Evolutionary conservation across 1,140 invertebrate genomes (phyloP).

Genomic region (Hydropsyche tenuis): DNA sequence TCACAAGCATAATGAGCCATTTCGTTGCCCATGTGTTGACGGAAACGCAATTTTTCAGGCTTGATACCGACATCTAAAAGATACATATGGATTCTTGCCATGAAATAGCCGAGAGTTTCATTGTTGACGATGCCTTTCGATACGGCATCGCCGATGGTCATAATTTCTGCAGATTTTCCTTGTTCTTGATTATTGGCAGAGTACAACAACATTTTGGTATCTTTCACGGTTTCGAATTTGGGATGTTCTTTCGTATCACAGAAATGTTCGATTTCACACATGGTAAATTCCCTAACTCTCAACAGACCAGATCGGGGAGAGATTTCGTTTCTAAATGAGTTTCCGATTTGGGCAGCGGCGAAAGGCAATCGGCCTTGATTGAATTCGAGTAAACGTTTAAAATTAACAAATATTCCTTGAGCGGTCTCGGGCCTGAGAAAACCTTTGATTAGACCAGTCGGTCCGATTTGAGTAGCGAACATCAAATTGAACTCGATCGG

Average conservation of each 20-base stretch:
- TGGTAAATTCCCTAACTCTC: slow-evolving; percentile 96
- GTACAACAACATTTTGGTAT: slow-evolving; percentile 82
- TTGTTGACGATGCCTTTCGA: slow-evolving; percentile 89
- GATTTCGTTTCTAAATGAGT: slow-evolving; percentile 99
- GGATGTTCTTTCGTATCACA: slow-evolving; percentile 95
- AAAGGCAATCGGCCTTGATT: slow-evolving; percentile 97
- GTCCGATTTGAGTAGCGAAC: slow-evolving; percentile 97
- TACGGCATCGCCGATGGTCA: slow-evolving; percentile 82
- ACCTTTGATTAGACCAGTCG: slow-evolving; percentile 92
- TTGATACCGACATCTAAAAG: slow-evolving; percentile 89
- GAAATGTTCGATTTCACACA: slow-evolving; percentile 99
- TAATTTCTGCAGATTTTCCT: slow-evolving; percentile 76
- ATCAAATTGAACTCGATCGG: slow-evolving; percentile 99
- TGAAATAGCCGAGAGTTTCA: slow-evolving; percentile 97
- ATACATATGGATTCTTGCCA: slow-evolving; percentile 94
- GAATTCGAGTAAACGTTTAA: slow-evolving; percentile 95
- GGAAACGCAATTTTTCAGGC: slow-evolving; percentile 85
- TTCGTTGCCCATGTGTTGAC: slow-evolving; percentile 99
- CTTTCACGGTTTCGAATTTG: slow-evolving; percentile 83
- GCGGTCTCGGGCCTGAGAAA: slow-evolving; percentile 97
- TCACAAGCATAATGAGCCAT: slow-evolving; percentile 99
- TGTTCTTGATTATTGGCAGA: slow-evolving; percentile 98
- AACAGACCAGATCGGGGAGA: slow-evolving; percentile 96
- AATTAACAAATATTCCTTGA: slow-evolving; percentile 99
- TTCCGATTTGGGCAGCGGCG: slow-evolving; percentile 97